phyloP scores from a whole-genome alignment of 92 coral and sea anemone species.

The Epizoanthus scotinus region DNA sequence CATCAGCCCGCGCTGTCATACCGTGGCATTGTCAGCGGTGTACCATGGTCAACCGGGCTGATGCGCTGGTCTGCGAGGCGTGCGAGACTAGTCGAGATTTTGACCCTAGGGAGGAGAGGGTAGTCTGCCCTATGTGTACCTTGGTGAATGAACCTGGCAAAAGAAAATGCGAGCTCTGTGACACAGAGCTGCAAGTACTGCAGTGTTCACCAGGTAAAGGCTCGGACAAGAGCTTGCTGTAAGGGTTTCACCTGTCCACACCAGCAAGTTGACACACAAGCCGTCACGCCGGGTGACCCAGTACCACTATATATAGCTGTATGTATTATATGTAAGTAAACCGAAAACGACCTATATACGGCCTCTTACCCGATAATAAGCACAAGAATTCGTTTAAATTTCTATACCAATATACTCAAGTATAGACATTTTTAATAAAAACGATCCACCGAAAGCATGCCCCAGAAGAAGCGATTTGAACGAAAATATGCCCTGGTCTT shows the following conservation, averaged over 20 bases:
- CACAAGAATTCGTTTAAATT: too few species aligned
- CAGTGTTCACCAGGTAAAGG: not conserved
- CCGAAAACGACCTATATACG: too few species aligned
- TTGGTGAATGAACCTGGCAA: slow-evolving; percentile 85
- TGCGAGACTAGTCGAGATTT: slow-evolving; percentile 70
- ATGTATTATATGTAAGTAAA: too few species aligned
- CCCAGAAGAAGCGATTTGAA: too few species aligned
- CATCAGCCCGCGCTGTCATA: not conserved
- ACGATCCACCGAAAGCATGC: too few species aligned
- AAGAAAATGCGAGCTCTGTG: slow-evolving; percentile 83
- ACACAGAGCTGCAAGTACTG: slow-evolving; percentile 54
- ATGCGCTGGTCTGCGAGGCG: slow-evolving; percentile 84
- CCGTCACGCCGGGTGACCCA: too few species aligned
- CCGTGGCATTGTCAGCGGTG: slow-evolving; percentile 81
- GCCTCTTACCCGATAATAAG: too few species aligned
- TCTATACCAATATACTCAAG: too few species aligned
- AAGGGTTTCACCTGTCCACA: not conserved
- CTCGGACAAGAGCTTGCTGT: slow-evolving; percentile 8
- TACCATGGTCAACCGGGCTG: slow-evolving; percentile 79
- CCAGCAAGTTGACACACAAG: not conserved
- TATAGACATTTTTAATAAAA: too few species aligned
- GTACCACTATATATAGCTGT: too few species aligned
- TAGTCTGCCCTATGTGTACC: slow-evolving; percentile 92
- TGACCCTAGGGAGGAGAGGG: slow-evolving; percentile 61
- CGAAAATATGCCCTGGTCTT: too few species aligned